Percentiles rank a stretch among this genome's conserved stretches.
phyloP scores from a whole-genome alignment of 1,140 invertebrate species.

The Bombus superbus region DNA sequence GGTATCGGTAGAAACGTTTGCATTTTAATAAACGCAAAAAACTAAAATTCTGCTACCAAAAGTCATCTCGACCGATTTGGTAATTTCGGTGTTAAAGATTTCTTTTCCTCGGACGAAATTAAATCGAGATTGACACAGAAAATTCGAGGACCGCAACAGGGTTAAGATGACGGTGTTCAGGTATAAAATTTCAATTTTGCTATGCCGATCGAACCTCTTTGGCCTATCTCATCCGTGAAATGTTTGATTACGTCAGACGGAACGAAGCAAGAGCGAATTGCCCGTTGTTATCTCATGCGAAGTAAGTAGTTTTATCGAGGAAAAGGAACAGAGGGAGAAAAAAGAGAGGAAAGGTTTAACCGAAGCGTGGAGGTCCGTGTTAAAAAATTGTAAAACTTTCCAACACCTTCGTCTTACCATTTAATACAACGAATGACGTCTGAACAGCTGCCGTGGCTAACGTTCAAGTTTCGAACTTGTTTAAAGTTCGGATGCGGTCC shows the following conservation, averaged over 20 bases:
- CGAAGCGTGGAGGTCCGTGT: background rate
- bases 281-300: background rate
- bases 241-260: slow-evolving; percentile 1
- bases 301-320: background rate
- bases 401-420: slow-evolving; percentile 37
- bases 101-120: too few species aligned
- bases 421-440: slow-evolving; percentile 57
- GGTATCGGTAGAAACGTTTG: too few species aligned
- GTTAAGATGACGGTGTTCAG: too few species aligned
- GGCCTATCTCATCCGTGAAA: too few species aligned
- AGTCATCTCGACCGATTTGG: too few species aligned
- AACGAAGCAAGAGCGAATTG: background rate
- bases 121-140: too few species aligned
- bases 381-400: slow-evolving; percentile 60
- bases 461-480: slow-evolving; percentile 65
- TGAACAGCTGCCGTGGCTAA: slow-evolving; percentile 50
- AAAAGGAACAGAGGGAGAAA: background rate
- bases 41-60: too few species aligned
- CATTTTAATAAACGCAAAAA: too few species aligned
- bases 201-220: background rate
- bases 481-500: slow-evolving; percentile 66
- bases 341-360: background rate
- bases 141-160: too few species aligned
- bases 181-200: slow-evolving; percentile 5
- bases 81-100: too few species aligned